Percentiles rank a stretch among this genome's conserved stretches.
These are phyloP conservation scores for Cranoglanis bouderius DNA, from an alignment of 2,113 vertebrate genomes.

Conservation along the genomic window DNA sequence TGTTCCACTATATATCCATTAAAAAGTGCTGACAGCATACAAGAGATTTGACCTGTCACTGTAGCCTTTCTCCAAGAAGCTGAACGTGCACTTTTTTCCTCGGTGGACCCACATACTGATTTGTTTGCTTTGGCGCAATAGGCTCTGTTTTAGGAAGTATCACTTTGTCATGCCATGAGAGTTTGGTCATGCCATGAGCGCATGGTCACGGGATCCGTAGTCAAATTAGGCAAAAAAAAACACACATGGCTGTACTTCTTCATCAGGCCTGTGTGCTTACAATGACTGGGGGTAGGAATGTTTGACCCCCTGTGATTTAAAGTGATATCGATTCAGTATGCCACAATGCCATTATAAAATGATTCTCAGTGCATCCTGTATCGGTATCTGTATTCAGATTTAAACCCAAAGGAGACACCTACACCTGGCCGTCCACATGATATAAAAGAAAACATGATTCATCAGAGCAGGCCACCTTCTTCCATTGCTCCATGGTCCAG, in stretches of 20 bases:
- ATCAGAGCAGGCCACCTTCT: too few species aligned
- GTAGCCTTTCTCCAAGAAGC: conserved; percentile 63
- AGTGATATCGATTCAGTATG: background rate
- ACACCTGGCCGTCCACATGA: too few species aligned
- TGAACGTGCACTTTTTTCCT: conserved; percentile 65
- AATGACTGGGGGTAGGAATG: background rate
- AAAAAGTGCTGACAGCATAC: conserved; percentile 64
- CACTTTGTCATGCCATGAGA: conserved; percentile 63
- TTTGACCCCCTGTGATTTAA: background rate
- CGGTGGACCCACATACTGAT: conserved; percentile 58
- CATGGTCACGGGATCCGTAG: conserved; percentile 44
- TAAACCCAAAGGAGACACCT: background rate
- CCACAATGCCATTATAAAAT: background rate
- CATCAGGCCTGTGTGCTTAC: background rate
- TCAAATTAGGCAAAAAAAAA: background rate
- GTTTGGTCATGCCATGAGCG: conserved; percentile 59
- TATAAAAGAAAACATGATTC: too few species aligned
- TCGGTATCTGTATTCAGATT: background rate
- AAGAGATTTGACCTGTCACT: conserved; percentile 57
- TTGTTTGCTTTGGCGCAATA: conserved; percentile 67
- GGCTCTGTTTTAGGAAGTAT: conserved; percentile 69
- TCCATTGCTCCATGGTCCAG: too few species aligned
- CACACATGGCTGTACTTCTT: background rate
- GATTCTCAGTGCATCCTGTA: background rate
- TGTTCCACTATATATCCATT: conserved; percentile 59